Percentiles rank a stretch among this genome's conserved stretches.
These are phyloP conservation scores for Hylia prasina DNA, from an alignment of 2,113 vertebrate species.

Conservation along the genomic window DNA sequence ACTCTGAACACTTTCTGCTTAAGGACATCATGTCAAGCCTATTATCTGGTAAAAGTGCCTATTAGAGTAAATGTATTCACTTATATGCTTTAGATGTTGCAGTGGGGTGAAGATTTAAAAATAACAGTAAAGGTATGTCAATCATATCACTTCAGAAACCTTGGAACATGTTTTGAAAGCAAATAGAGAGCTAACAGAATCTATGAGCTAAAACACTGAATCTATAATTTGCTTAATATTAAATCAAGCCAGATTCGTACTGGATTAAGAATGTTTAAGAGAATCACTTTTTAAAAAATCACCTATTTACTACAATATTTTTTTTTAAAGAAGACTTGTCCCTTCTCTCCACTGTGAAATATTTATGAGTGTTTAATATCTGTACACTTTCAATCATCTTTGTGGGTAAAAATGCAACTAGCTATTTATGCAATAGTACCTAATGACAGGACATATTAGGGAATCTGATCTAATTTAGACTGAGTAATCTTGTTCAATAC, in stretches of 20 bases:
- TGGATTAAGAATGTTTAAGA: background rate
- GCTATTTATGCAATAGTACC: background rate
- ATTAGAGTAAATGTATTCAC: slow-evolving; percentile 25
- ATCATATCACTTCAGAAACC: background rate
- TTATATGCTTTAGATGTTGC: background rate
- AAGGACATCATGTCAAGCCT: background rate
- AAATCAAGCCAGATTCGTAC: background rate
- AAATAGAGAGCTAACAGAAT: background rate
- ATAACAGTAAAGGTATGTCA: background rate
- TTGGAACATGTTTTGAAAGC: slow-evolving; percentile 18
- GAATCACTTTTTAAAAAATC: background rate
- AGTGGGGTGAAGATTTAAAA: slow-evolving; percentile 4
- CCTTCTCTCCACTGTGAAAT: background rate
- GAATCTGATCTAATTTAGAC: slow-evolving; percentile 13
- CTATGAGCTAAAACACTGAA: background rate
- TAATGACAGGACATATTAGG: background rate
- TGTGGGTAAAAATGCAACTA: background rate
- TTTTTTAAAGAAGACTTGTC: background rate
- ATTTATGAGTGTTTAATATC: background rate
- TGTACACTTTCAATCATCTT: background rate
- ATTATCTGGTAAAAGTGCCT: slow-evolving; percentile 30
- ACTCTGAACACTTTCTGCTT: background rate
- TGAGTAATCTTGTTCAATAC: background rate
- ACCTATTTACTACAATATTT: background rate
- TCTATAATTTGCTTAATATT: background rate